These are phyloP conservation scores for Triplophysa siluroides DNA, from an alignment of 2,113 vertebrate genomes.

Conservation along the genomic window DNA sequence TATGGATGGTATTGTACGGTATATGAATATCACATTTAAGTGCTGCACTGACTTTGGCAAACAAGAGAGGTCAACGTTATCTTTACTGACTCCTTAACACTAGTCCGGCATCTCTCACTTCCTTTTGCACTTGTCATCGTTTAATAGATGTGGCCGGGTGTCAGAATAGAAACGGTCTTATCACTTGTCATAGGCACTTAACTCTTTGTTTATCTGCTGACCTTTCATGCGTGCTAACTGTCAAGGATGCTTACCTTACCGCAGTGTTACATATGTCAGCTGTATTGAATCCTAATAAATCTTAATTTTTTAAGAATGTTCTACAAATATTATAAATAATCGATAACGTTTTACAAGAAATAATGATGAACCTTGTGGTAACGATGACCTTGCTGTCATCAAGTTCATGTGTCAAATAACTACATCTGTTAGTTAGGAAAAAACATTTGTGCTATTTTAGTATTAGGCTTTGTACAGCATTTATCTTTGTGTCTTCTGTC, in stretches of 20 bases:
- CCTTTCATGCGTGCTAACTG: slow-evolving; percentile 59
- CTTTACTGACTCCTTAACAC: slow-evolving; percentile 57
- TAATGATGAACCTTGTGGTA: too few relatives aligned
- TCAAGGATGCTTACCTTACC: slow-evolving; percentile 19
- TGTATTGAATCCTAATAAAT: background rate
- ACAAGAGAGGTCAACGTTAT: slow-evolving; percentile 51
- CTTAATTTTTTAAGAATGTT: background rate
- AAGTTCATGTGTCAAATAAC: too few relatives aligned
- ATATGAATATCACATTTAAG: background rate
- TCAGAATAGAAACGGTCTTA: slow-evolving; percentile 69
- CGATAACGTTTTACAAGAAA: background rate
- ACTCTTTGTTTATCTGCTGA: slow-evolving; percentile 68
- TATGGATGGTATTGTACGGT: background rate
- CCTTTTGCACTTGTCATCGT: slow-evolving; percentile 61
- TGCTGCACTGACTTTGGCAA: slow-evolving; percentile 39
- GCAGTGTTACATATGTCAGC: background rate
- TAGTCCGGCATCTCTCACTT: slow-evolving; percentile 64
- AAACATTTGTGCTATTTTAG: background rate
- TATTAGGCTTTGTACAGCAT: background rate
- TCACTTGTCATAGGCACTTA: slow-evolving; percentile 70
- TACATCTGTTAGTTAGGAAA: too few relatives aligned
- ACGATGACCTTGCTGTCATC: too few relatives aligned
- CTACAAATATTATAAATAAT: background rate
- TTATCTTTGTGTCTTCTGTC: background rate
- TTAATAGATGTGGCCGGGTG: slow-evolving; percentile 52